Evolutionary conservation across 2,797 vertebrate species (phyloP), one percentile per base, ranked within the genome.

Genomic region (Channa striata): DNA sequence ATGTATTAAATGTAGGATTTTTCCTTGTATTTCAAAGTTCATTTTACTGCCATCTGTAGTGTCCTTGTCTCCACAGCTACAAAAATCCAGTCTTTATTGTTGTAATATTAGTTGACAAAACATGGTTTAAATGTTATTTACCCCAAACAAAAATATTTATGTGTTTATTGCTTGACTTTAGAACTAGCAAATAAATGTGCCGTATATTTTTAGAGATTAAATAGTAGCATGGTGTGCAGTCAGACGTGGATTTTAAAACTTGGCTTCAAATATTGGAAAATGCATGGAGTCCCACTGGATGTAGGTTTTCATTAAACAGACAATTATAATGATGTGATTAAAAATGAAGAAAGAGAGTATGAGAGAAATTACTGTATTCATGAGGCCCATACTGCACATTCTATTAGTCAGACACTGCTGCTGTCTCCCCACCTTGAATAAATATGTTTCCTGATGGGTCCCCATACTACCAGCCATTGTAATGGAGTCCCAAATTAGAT

Each of bases 371-470:
- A 93, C 85, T 88, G 77, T 85, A 91, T 94, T 95, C 93, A 95
- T 95, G 92, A 95, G 94, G 93, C 93, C 89, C 92, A 84, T 92
- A 94, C 87, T 94, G 91, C 89, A 95, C 88, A 93, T 95, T 95
- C 92, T 93, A 95, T 95, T 95, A 95, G 92, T 48, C 72, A 59
- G 72, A 12, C 39, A 40, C 60, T 1, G 21, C 59, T 14, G 87
- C 87, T 76, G 11, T 43, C 81, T 4, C 30, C 42, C 76, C 56
- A 92, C 91, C 77, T 94, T 94, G 90, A 93, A 89, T 90, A 92
- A 95, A 94, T 95, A 93, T 90, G 92, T 93, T 91, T 92, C 78
- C 63, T 91, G 90, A 93, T 93, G 92, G 91, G 83, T 92, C 85
- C 78, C 88, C 88, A 61, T 91, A 85, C 90, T 91, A 85, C 91